A percentile compares a stretch with the other conserved stretches of the same genome.
Conservation (phyloP, 2,888 invertebrate species). For the Saturnia japonica region DNA sequence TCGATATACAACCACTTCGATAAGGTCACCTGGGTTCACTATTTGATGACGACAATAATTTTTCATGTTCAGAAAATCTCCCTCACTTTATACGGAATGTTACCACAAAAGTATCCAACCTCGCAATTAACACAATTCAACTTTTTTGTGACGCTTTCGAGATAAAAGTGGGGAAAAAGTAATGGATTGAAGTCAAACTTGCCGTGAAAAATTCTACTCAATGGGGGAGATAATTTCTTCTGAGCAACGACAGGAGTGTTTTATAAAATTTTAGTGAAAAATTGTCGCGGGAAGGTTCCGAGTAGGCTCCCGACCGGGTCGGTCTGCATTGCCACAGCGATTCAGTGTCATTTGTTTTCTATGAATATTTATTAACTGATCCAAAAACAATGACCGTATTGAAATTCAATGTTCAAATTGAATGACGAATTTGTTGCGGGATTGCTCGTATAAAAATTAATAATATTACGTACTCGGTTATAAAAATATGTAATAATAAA, state of each 20-base stretch:
- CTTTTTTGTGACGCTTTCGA: constrained; percentile 61
- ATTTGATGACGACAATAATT: constrained; percentile 39
- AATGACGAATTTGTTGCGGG: constrained; percentile 51
- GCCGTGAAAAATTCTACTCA: constrained; percentile 77
- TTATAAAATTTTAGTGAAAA: constrained; percentile 72
- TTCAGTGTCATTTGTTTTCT: constrained; percentile 69
- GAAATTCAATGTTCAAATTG: constrained; percentile 51
- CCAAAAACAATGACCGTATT: constrained; percentile 67
- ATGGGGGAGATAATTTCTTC: constrained; percentile 77
- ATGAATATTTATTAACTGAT: constrained; percentile 73
- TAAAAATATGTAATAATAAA: too few species aligned
- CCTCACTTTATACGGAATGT: constrained; percentile 49
- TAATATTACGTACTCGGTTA: constrained; percentile 19
- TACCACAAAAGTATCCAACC: constrained; percentile 58
- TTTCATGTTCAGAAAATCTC: constrained; percentile 43
- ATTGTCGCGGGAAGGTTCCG: constrained; percentile 46
- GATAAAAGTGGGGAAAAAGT: constrained; percentile 73
- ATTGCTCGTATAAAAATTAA: constrained; percentile 38
- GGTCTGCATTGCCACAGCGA: constrained; percentile 56
- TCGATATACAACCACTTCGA: background rate
- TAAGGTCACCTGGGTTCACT: constrained; percentile 27
- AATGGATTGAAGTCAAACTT: constrained; percentile 80
- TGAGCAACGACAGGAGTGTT: constrained; percentile 64
- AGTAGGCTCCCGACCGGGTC: constrained; percentile 50
- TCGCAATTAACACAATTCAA: constrained; percentile 74